phyloP scores from a whole-genome alignment of 2,113 vertebrate genomes.

The Galbula dea region DNA sequence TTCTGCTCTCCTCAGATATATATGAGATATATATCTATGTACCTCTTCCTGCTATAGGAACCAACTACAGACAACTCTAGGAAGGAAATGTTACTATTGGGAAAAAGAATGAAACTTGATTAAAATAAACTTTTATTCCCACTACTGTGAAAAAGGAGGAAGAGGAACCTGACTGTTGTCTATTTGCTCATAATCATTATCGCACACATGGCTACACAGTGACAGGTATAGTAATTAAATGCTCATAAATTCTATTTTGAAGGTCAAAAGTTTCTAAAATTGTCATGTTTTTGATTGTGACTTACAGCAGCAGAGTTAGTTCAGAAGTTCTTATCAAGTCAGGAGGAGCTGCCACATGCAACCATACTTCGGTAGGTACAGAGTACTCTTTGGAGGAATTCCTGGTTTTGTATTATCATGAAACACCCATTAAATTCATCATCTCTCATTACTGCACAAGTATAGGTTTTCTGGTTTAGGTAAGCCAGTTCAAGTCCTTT shows the following conservation, averaged over 20 bases:
- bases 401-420: neutral
- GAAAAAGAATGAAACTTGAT: neutral
- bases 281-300: neutral
- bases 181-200: neutral
- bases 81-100: neutral
- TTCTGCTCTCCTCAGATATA: neutral
- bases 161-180: neutral
- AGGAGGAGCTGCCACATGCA: slow-evolving; percentile 19
- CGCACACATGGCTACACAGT: neutral
- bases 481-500: neutral
- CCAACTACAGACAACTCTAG: neutral
- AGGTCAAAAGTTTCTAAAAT: neutral
- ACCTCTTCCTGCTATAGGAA: neutral
- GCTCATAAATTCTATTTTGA: neutral
- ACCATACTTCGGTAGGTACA: neutral
- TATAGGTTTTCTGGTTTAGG: neutral
- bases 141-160: neutral
- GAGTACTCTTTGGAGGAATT: neutral
- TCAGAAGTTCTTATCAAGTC: neutral
- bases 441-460: neutral
- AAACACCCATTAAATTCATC: neutral
- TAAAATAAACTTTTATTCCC: neutral
- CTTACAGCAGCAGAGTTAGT: neutral
- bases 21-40: too few relatives aligned
- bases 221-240: neutral